These are phyloP conservation scores for Solenopsis invicta DNA, from an alignment of 1,140 invertebrate genomes.

Conservation along the genomic window DNA sequence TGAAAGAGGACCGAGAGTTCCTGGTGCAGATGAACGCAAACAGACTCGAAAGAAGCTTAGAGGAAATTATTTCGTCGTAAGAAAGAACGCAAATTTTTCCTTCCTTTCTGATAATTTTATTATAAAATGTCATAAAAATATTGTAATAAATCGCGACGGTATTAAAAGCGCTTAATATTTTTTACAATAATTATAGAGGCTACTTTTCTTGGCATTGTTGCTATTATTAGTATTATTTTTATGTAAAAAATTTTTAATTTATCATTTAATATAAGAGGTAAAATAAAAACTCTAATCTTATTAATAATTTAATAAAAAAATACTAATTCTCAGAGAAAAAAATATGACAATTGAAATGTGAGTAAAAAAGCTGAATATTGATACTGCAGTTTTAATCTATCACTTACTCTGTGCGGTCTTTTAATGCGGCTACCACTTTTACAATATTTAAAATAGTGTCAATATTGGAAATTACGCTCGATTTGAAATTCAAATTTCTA, in stretches of 20 bases:
- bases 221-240: not conserved
- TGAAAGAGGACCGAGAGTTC: conserved; percentile 35
- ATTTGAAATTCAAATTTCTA: conserved; percentile 51
- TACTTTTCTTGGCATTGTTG: not conserved
- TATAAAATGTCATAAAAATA: conserved; percentile 7
- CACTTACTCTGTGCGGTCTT: conserved; percentile 17
- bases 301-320: not conserved
- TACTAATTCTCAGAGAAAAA: not conserved
- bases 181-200: conserved; percentile 18
- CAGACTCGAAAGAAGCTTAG: conserved; percentile 49
- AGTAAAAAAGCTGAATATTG: conserved; percentile 4
- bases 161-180: not conserved
- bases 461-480: conserved; percentile 40
- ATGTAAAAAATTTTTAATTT: conserved; percentile 1
- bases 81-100: not conserved
- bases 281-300: not conserved
- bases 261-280: not conserved
- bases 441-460: conserved; percentile 45
- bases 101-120: conserved; percentile 16
- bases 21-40: conserved; percentile 54
- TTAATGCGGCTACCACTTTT: conserved; percentile 19
- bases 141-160: conserved; percentile 10
- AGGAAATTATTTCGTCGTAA: conserved; percentile 42
- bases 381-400: conserved; percentile 41
- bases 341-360: conserved; percentile 22